These are phyloP conservation scores for Labeo catla DNA, from an alignment of 2,113 vertebrate genomes.

Conservation along the genomic window DNA sequence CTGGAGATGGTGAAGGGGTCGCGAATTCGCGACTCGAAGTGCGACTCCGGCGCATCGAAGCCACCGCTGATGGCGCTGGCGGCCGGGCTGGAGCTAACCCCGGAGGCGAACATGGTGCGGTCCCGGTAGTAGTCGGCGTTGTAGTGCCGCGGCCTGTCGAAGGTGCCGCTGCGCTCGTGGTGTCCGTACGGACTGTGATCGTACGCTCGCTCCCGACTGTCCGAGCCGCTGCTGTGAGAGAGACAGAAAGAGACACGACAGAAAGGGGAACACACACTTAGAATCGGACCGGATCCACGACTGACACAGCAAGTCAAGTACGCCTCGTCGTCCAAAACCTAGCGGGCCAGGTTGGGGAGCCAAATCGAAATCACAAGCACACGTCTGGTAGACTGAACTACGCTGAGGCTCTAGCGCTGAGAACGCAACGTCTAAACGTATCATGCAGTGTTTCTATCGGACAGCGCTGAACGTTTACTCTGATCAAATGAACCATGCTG, in stretches of 20 bases:
- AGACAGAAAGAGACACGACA: conserved; percentile 67
- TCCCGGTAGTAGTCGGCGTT: conserved; percentile 98
- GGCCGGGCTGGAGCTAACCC: conserved; percentile 65
- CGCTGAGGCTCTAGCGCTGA: background rate
- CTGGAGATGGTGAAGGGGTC: conserved; percentile 93
- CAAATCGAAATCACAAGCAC: background rate
- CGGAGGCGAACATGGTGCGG: conserved; percentile 84
- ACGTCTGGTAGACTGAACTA: background rate
- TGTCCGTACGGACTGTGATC: conserved; percentile 99
- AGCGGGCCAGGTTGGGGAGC: background rate
- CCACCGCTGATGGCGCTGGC: conserved; percentile 77
- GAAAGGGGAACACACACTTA: conserved; percentile 67
- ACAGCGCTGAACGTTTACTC: background rate
- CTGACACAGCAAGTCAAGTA: background rate
- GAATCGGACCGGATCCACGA: background rate
- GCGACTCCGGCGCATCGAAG: conserved; percentile 93
- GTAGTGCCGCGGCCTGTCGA: conserved; percentile 96
- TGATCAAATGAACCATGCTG: background rate
- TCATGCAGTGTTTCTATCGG: conserved; percentile 20
- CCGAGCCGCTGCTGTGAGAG: conserved; percentile 87
- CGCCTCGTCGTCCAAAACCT: background rate
- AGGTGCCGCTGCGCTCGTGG: conserved; percentile 92
- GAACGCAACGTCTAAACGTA: background rate
- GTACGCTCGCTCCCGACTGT: conserved; percentile 97
- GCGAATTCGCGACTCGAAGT: conserved; percentile 93